Evolutionary conservation across 2,113 vertebrate species (phyloP).

Genomic region (Dolichallabes microphthalmus): DNA sequence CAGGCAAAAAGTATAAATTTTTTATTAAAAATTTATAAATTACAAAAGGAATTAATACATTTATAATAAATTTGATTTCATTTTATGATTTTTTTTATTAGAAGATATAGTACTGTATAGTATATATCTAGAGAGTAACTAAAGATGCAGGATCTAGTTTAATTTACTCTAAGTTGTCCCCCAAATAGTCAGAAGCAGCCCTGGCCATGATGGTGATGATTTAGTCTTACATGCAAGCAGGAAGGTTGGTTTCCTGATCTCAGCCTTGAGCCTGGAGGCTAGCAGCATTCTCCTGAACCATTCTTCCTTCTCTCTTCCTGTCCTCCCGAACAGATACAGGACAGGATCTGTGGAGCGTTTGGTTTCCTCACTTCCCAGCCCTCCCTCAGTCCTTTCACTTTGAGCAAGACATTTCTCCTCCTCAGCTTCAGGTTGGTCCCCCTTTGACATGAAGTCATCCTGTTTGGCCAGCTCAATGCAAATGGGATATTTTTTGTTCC

Average conservation of each 20-base stretch:
- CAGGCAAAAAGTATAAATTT: too few relatives aligned
- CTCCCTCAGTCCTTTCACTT: conserved; percentile 73
- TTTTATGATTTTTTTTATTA: not conserved
- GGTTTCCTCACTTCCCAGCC: conserved; percentile 69
- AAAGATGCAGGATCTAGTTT: not conserved
- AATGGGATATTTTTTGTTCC: conserved; percentile 99
- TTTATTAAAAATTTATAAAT: too few relatives aligned
- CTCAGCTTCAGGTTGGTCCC: conserved; percentile 71
- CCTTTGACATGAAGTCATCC: conserved; percentile 95
- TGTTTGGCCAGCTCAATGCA: conserved; percentile 91
- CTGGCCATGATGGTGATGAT: not conserved
- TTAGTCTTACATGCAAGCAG: conserved; percentile 73
- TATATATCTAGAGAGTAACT: not conserved
- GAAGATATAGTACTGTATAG: too few relatives aligned
- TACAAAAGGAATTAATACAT: too few relatives aligned
- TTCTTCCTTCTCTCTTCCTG: conserved; percentile 94
- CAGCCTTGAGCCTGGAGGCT: conserved; percentile 81
- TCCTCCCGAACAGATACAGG: conserved; percentile 94
- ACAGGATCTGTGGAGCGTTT: conserved; percentile 78
- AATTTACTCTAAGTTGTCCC: not conserved
- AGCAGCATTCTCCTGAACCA: conserved; percentile 92
- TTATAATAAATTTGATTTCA: not conserved
- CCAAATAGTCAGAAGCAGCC: not conserved
- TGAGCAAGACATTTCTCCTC: conserved; percentile 69
- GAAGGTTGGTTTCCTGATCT: conserved; percentile 72